Conservation (phyloP, 2,113 vertebrate genomes). For the Hiodon alosoides region DNA sequence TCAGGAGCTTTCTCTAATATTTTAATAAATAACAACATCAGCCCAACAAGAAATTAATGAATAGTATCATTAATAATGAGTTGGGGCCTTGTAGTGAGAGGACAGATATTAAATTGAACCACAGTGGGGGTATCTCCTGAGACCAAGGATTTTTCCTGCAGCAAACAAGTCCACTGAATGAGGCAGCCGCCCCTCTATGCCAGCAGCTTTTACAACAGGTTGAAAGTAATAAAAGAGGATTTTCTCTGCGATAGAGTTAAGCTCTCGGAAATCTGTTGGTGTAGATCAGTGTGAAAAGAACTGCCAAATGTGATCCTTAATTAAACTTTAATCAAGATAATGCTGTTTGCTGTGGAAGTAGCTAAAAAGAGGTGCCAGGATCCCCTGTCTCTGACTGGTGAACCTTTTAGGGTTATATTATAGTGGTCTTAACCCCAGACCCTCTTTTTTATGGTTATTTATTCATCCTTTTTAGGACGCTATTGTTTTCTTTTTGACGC, state of each 20-base stretch:
- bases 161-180: slow-evolving; percentile 97
- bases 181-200: slow-evolving; percentile 87
- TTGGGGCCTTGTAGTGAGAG: slow-evolving; percentile 93
- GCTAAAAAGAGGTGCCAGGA: slow-evolving; percentile 67
- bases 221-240: slow-evolving; percentile 99
- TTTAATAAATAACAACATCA: slow-evolving; percentile 99
- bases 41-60: slow-evolving; percentile 99
- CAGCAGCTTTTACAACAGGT: slow-evolving; percentile 99
- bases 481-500: slow-evolving; percentile 27
- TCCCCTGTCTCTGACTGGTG: slow-evolving; percentile 45
- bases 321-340: slow-evolving; percentile 99
- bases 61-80: slow-evolving; percentile 99
- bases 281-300: slow-evolving; percentile 98
- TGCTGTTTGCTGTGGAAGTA: slow-evolving; percentile 76
- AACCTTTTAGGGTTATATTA: slow-evolving; percentile 54
- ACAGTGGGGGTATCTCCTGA: slow-evolving; percentile 92
- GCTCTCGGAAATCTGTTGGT: slow-evolving; percentile 99
- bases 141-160: slow-evolving; percentile 95
- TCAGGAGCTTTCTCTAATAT: slow-evolving; percentile 98
- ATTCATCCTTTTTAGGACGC: slow-evolving; percentile 49
- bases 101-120: slow-evolving; percentile 99
- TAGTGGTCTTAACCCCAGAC: slow-evolving; percentile 59
- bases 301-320: slow-evolving; percentile 99
- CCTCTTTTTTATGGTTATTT: slow-evolving; percentile 50
- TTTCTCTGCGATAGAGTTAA: slow-evolving; percentile 99